Conservation (phyloP, 2,113 vertebrate genomes). For the Columbina picui region DNA sequence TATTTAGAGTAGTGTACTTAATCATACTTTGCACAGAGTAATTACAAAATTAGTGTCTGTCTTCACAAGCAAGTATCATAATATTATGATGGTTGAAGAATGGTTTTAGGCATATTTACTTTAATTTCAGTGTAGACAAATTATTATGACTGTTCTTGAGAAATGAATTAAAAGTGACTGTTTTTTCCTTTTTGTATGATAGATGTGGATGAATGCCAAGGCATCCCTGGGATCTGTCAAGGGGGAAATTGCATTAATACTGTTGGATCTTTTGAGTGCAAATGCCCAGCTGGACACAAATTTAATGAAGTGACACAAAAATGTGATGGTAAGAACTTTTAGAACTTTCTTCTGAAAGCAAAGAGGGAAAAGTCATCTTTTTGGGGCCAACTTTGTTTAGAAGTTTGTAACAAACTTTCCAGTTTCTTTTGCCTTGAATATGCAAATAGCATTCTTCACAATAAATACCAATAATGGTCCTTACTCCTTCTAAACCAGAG, state of each 20-base stretch:
- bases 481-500: slow-evolving; percentile 38
- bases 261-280: slow-evolving; percentile 98
- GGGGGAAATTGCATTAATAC: slow-evolving; percentile 99
- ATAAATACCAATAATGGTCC: neutral
- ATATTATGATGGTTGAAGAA: slow-evolving; percentile 22
- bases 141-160: slow-evolving; percentile 48
- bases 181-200: slow-evolving; percentile 60
- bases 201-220: slow-evolving; percentile 99
- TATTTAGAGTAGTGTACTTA: slow-evolving; percentile 42
- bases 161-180: slow-evolving; percentile 53
- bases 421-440: neutral
- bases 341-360: slow-evolving; percentile 6
- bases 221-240: slow-evolving; percentile 97
- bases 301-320: slow-evolving; percentile 98
- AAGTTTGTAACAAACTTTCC: neutral
- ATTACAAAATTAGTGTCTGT: slow-evolving; percentile 46
- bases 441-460: slow-evolving; percentile 31
- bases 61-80: slow-evolving; percentile 18
- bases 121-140: slow-evolving; percentile 44
- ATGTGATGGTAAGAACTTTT: slow-evolving; percentile 91
- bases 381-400: neutral
- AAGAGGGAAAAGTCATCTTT: neutral
- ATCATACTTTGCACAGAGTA: slow-evolving; percentile 32
- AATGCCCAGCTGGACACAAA: slow-evolving; percentile 97
- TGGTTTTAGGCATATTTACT: slow-evolving; percentile 24